Evolutionary conservation across 2,888 invertebrate genomes (phyloP), one percentile per base, ranked within the genome.

Genomic region (Amphimallon solstitiale): DNA sequence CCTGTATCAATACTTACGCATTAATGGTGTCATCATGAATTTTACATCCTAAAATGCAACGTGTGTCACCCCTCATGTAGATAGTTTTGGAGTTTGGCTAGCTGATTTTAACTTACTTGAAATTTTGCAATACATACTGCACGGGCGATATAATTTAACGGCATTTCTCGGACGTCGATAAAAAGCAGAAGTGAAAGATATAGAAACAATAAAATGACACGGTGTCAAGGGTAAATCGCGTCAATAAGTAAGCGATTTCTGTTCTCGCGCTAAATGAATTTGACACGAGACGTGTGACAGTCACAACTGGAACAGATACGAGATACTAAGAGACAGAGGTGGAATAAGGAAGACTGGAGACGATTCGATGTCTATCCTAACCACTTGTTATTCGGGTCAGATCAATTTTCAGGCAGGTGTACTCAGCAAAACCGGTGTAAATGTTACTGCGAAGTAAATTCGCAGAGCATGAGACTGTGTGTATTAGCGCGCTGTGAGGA

Each of bases 341-440:
- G 35, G 35, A 35, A 10, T 9, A 15, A 15, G 6, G 19, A 19
- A 46, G 46, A 19, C 7, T n/a, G 46, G 46, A 10, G n/a, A 19
- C 46, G 17, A 21, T 19, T 46, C 46, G 46, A 46, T 19, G 46
- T 19, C n/a, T n/a, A 46, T 29, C 37, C 21, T 40, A 56, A 56
- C 56, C 56, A 40, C 56, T 56, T 56, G 40, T 40, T 56, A 56
- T 56, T 56, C 56, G 40, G 56, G 56, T 56, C 56, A 56, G 56
- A 56, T 56, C 56, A 43, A 56, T 56, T 52, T 56, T 17, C 23
- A 56, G 56, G 40, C 56, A 56, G 56, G 56, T 56, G 56, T 56
- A 40, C 56, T 56, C 56, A 43, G 40, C 56, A 29, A 56, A 56
- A 56, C 21, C 21, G 29, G 56, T 43, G 56, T 23, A 56, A 56